Conservation (phyloP, 1,140 invertebrate genomes). For the Formica selysi region DNA sequence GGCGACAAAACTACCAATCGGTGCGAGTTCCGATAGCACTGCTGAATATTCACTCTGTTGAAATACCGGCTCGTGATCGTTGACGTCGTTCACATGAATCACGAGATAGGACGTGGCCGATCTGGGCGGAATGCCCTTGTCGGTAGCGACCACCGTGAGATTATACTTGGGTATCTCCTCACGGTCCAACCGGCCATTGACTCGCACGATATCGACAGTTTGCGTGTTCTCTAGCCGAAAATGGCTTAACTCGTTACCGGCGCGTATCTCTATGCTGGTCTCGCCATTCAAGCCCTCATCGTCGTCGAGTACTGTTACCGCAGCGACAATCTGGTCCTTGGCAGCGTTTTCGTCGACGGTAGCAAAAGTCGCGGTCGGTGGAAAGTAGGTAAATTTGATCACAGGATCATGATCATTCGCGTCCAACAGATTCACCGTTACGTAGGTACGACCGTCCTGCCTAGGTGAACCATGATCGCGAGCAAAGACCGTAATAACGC, state of each 20-base stretch:
- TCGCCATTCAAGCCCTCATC: constrained; percentile 97
- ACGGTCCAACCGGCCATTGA: constrained; percentile 96
- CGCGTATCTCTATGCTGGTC: constrained; percentile 93
- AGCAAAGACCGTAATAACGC: constrained; percentile 97
- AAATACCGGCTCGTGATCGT: constrained; percentile 97
- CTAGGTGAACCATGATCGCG: constrained; percentile 96
- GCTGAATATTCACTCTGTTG: constrained; percentile 97
- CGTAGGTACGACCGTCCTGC: constrained; percentile 97
- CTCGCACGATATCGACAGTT: constrained; percentile 95
- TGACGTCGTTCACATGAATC: constrained; percentile 97
- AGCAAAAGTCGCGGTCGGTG: constrained; percentile 91
- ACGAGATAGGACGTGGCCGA: constrained; percentile 95
- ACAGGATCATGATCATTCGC: constrained; percentile 98
- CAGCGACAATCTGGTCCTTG: constrained; percentile 96
- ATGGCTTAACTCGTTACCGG: constrained; percentile 96
- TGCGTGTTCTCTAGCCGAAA: constrained; percentile 94
- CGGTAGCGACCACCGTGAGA: constrained; percentile 95
- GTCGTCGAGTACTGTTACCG: constrained; percentile 96
- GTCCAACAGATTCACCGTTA: constrained; percentile 97
- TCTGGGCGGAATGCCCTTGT: constrained; percentile 94
- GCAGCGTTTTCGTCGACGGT: constrained; percentile 97
- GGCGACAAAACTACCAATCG: constrained; percentile 94
- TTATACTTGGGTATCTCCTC: constrained; percentile 97
- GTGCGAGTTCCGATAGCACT: constrained; percentile 94
- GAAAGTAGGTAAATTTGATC: constrained; percentile 96